Base-by-base conservation (phyloP, 2,888 invertebrate genomes). In the Pachymerium ferrugineum region DNA sequence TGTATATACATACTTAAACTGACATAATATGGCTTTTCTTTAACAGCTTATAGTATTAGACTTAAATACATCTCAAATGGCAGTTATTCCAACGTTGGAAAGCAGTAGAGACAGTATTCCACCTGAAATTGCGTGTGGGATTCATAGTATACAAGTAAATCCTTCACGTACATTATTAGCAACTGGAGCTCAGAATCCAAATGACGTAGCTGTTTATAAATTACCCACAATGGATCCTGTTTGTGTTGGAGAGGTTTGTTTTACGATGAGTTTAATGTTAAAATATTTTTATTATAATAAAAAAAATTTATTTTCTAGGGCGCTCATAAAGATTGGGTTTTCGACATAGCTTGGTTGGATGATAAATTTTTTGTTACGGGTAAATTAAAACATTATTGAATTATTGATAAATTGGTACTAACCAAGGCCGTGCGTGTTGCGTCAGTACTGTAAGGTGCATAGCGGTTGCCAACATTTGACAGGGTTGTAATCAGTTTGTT, bases 151-250 rank as follows among this genome's bases (percentile, higher is more conserved):
- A 78, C 92, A 94, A 83, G 89, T 97, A 76, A 97, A 97, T 85
- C 96, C 97, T 16, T 96, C 95, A 73, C 77, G 81, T 29, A 93
- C 94, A 8, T 85, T 96, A 77, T 83, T 97, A 75, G 95, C 96
- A 54, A 97, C 97, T 0, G 95, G 95, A 1, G 97, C 93, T 1
- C 87, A 91, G 76, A 93, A 94, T 83, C 93, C 94, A 0, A 93
- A 94, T 80, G 96, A 97, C 83, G 87, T 97, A 77, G 97, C 95
- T 14, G 89, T 97, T 73, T 91, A 91, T 80, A 87, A 91, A 79
- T 85, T 97, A 79, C 97, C 97, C n/a, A 95, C 96, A 0, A 84
- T 97, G 76, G 96, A 96, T 84, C 96, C 97, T 0, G 89, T 96
- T 1, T 94, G 93, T 84, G 92, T 97, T 12, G 96, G 96, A 0